phyloP scores from a whole-genome alignment of 2,113 vertebrate genomes.

The Salminus brasiliensis region DNA sequence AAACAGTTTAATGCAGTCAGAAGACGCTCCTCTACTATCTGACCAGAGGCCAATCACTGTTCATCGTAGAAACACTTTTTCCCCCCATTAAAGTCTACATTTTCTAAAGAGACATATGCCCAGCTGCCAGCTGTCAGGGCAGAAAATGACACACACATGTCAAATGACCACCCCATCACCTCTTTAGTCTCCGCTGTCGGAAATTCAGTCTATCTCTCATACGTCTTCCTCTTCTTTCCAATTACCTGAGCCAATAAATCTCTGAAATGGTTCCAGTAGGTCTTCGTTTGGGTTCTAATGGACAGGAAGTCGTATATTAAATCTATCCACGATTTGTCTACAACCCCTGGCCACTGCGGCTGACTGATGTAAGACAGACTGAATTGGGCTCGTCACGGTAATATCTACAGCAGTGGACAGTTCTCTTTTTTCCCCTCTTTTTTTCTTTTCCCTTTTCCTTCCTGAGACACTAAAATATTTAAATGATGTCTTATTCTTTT shows the following conservation, averaged over 20 bases:
- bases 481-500: conserved; percentile 73
- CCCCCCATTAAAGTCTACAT: not conserved
- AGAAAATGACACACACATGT: conserved; percentile 47
- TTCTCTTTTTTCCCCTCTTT: conserved; percentile 58
- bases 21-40: not conserved
- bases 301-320: conserved; percentile 82
- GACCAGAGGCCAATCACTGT: not conserved
- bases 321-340: conserved; percentile 67
- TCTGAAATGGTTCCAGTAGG: conserved; percentile 65
- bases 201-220: conserved; percentile 71
- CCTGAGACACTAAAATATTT: conserved; percentile 78
- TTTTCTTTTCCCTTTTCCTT: conserved; percentile 49
- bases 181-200: conserved; percentile 62
- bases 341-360: conserved; percentile 62
- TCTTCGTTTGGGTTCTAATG: conserved; percentile 76
- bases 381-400: conserved; percentile 75
- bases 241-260: conserved; percentile 84
- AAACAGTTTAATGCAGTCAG: not conserved
- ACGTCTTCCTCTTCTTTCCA: conserved; percentile 73
- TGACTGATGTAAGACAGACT: conserved; percentile 75
- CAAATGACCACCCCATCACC: conserved; percentile 61
- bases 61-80: not conserved
- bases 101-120: conserved; percentile 16
- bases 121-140: conserved; percentile 15
- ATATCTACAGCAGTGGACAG: conserved; percentile 65